phyloP scores from a whole-genome alignment of 2,888 invertebrate species.

The Thalpophila matura region DNA sequence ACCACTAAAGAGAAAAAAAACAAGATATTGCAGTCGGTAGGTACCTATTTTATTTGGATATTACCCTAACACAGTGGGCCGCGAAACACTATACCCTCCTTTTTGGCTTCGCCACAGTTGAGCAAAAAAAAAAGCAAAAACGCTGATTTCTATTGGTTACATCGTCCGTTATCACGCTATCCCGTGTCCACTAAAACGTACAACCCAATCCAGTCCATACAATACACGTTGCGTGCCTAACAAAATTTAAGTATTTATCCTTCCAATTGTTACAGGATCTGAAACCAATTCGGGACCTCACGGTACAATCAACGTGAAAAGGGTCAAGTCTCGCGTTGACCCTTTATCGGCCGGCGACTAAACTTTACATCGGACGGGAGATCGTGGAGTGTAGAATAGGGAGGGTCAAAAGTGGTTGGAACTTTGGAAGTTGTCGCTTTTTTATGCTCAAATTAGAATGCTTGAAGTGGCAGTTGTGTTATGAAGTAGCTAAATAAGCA shows the following conservation, averaged over 20 bases:
- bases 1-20: too few species aligned
- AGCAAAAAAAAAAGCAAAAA: too few species aligned
- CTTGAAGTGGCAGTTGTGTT: not conserved
- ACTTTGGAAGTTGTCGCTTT: not conserved
- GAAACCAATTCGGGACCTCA: slow-evolving; percentile 47
- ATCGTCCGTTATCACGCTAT: slow-evolving; percentile 31
- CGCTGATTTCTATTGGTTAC: too few species aligned
- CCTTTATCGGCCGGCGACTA: slow-evolving; percentile 57
- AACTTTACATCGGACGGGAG: slow-evolving; percentile 52
- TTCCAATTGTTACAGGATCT: slow-evolving; percentile 53
- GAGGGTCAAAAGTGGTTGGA: not conserved
- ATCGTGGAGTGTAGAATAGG: slow-evolving; percentile 11
- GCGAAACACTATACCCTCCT: too few species aligned
- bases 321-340: slow-evolving; percentile 59
- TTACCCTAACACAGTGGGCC: too few species aligned
- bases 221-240: slow-evolving; percentile 45
- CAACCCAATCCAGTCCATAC: slow-evolving; percentile 34
- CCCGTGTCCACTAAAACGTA: slow-evolving; percentile 11
- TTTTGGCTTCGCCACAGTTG: too few species aligned
- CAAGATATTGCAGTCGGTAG: too few species aligned
- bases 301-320: slow-evolving; percentile 62
- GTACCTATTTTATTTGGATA: too few species aligned
- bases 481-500: not conserved
- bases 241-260: slow-evolving; percentile 64
- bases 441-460: slow-evolving; percentile 3